Evolutionary conservation across 2,113 vertebrate genomes (phyloP).

Genomic region (Clupea harengus): DNA sequence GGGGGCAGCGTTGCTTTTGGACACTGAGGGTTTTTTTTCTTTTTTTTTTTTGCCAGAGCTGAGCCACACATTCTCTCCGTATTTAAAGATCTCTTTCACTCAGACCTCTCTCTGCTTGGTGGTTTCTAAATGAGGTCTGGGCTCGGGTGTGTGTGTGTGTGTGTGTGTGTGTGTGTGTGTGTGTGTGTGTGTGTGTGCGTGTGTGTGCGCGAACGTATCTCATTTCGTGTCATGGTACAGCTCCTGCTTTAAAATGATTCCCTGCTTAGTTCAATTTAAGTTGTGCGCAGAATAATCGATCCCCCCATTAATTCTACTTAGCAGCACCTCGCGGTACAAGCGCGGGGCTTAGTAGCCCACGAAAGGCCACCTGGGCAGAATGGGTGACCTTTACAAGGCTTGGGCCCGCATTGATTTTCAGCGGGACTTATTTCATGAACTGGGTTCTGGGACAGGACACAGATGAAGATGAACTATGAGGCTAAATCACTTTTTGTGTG

Average conservation of each 20-base stretch:
- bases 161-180: background rate
- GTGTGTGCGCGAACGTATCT: constrained; percentile 52
- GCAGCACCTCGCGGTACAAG: constrained; percentile 70
- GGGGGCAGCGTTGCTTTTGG: background rate
- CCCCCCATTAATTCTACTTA: constrained; percentile 78
- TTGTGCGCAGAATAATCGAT: constrained; percentile 74
- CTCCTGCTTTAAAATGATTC: constrained; percentile 69
- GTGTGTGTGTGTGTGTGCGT: background rate
- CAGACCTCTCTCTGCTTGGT: background rate
- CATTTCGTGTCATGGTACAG: constrained; percentile 61
- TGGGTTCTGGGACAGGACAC: constrained; percentile 70
- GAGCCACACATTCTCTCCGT: background rate
- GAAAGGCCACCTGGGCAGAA: constrained; percentile 70
- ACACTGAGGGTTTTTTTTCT: background rate
- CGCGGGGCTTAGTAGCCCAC: constrained; percentile 66
- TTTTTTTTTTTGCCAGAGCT: background rate
- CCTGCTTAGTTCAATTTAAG: constrained; percentile 72
- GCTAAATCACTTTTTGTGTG: constrained; percentile 66
- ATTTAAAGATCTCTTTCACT: constrained; percentile 20
- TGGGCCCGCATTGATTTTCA: constrained; percentile 77
- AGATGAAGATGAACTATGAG: constrained; percentile 82
- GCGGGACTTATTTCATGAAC: constrained; percentile 79
- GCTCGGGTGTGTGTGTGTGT: background rate
- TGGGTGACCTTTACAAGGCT: constrained; percentile 76
- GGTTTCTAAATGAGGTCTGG: constrained; percentile 10